Evolutionary conservation across 1,140 invertebrate species (phyloP).

Genomic region (Halictus rubicundus): DNA sequence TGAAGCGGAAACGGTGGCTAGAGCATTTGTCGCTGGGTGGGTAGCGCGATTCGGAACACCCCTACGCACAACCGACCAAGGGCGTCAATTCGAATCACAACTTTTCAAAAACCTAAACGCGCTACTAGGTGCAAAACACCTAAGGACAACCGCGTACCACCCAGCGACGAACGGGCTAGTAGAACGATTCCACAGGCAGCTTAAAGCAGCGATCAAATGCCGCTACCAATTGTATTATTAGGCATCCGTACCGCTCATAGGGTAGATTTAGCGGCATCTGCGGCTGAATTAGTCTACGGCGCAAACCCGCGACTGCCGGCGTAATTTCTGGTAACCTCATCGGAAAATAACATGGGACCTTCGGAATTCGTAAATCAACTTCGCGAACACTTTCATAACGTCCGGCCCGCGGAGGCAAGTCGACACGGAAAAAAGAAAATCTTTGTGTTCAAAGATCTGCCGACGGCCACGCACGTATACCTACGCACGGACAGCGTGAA

Average conservation of each 20-base stretch:
- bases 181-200: constrained; percentile 18
- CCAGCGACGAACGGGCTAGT: constrained; percentile 17
- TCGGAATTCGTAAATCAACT: not conserved
- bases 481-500: constrained; percentile 38
- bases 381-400: not conserved
- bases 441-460: constrained; percentile 51
- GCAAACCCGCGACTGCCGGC: constrained; percentile 3
- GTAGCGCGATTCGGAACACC: constrained; percentile 16
- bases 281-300: constrained; percentile 9
- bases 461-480: constrained; percentile 53
- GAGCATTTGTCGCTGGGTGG: constrained; percentile 64
- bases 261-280: constrained; percentile 8
- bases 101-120: constrained; percentile 1
- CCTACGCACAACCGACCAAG: constrained; percentile 18
- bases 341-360: not conserved
- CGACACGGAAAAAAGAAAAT: constrained; percentile 15
- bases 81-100: constrained; percentile 23
- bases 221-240: constrained; percentile 15
- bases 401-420: constrained; percentile 18
- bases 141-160: constrained; percentile 13
- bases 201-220: constrained; percentile 27
- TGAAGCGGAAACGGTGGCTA: constrained; percentile 70
- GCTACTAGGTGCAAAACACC: not conserved
- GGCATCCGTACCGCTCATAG: constrained; percentile 1
- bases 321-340: constrained; percentile 16